Conservation (phyloP, 2,113 vertebrate genomes). For the Fregata magnificens region DNA sequence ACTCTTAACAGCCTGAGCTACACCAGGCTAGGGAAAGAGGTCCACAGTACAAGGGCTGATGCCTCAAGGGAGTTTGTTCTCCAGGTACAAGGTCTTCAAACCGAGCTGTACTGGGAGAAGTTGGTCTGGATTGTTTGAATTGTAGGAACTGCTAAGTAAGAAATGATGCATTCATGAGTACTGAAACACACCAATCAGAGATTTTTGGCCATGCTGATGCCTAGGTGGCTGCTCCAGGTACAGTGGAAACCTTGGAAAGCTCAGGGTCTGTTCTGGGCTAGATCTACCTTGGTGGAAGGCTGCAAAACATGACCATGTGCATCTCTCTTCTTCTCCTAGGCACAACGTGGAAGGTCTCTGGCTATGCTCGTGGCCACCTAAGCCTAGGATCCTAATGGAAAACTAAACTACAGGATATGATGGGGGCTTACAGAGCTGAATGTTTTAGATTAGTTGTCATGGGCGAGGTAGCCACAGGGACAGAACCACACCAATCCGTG, state of each 20-base stretch:
- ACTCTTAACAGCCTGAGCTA: background rate
- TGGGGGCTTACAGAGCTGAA: background rate
- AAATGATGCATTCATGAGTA: background rate
- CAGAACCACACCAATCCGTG: background rate
- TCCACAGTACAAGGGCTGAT: background rate
- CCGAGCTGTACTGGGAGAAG: accelerated
- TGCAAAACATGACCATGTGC: background rate
- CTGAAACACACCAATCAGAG: background rate
- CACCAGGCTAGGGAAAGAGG: background rate
- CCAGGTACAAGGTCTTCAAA: background rate
- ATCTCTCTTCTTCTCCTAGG: background rate
- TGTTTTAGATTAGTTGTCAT: background rate
- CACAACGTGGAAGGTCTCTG: background rate
- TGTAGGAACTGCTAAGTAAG: background rate
- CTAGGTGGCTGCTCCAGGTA: background rate
- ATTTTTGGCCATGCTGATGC: background rate
- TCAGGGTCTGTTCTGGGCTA: background rate
- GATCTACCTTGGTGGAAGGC: background rate
- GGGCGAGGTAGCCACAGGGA: background rate
- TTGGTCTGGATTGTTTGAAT: background rate
- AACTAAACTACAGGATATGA: background rate
- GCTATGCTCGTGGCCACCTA: background rate
- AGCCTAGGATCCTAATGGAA: background rate
- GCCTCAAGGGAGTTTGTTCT: background rate
- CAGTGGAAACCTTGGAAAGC: background rate